Conservation (phyloP, 2,888 invertebrate genomes). For the Dynastes hyllus region DNA sequence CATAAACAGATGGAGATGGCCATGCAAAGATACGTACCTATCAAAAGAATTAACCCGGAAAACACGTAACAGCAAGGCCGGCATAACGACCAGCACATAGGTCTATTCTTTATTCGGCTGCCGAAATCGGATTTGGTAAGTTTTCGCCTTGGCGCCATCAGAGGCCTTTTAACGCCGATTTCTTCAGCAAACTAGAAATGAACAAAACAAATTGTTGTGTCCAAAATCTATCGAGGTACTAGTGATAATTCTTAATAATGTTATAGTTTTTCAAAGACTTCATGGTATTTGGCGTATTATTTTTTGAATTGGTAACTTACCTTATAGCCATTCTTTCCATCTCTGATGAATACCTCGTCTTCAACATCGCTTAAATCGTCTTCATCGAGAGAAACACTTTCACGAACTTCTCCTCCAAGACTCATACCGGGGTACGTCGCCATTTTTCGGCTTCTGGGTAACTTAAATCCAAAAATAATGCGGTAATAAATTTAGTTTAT, state of each 20-base stretch:
- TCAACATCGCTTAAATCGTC: constrained; percentile 84
- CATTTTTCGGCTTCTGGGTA: constrained; percentile 64
- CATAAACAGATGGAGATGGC: constrained; percentile 24
- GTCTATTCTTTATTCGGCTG: constrained; percentile 73
- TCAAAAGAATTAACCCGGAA: constrained; percentile 75
- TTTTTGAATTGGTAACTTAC: constrained; percentile 61
- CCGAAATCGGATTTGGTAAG: constrained; percentile 71
- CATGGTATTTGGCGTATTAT: too few species aligned
- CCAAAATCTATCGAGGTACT: background rate
- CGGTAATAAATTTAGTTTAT: background rate
- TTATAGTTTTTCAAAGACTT: too few species aligned
- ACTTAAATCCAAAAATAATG: background rate
- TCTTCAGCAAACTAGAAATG: constrained; percentile 76
- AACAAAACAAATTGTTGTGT: background rate
- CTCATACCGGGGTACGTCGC: constrained; percentile 77
- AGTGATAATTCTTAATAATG: too few species aligned
- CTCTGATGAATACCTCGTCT: constrained; percentile 85
- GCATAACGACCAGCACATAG: constrained; percentile 75
- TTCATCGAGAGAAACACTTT: constrained; percentile 78
- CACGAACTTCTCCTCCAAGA: constrained; percentile 76
- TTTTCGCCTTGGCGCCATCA: constrained; percentile 83
- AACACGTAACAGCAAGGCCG: constrained; percentile 80
- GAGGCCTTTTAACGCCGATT: constrained; percentile 80
- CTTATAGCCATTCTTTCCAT: constrained; percentile 79
- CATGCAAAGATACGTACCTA: constrained; percentile 68